Evolutionary conservation across 2,797 vertebrate species (phyloP).

Genomic region (Cheracebus regulus): DNA sequence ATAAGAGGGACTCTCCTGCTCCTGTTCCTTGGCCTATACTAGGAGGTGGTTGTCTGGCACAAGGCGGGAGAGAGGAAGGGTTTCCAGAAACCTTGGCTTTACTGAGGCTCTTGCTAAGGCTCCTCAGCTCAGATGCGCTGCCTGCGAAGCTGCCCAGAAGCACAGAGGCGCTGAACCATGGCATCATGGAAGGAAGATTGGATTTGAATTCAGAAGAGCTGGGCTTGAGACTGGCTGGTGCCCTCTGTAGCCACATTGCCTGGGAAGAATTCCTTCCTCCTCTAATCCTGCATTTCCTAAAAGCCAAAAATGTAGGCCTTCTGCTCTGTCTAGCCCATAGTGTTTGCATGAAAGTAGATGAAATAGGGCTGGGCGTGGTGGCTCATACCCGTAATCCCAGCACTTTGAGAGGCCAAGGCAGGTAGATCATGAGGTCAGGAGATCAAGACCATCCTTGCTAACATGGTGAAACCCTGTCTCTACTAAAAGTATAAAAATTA

Average conservation of each 20-base stretch:
- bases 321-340: slow-evolving; percentile 52
- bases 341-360: slow-evolving; percentile 45
- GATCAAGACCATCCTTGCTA: too few species aligned
- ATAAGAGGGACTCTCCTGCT: neutral
- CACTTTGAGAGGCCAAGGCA: too few species aligned
- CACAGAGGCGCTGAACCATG: neutral
- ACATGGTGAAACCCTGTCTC: too few species aligned
- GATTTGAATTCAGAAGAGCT: neutral
- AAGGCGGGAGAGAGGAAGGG: neutral
- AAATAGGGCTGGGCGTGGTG: neutral
- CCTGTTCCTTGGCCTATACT: neutral
- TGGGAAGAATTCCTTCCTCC: slow-evolving; percentile 49
- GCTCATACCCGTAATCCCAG: too few species aligned
- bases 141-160: neutral
- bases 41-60: neutral
- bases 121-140: neutral
- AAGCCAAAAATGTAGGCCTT: slow-evolving; percentile 53
- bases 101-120: neutral
- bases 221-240: neutral
- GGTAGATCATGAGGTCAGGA: too few species aligned
- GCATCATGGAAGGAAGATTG: fast-evolving
- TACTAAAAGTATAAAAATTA: too few species aligned
- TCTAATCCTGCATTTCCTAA: slow-evolving; percentile 71
- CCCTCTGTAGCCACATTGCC: neutral
- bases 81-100: neutral